Base-by-base conservation (phyloP, 2,113 vertebrate genomes). In the Cyrtonyx montezumae region DNA sequence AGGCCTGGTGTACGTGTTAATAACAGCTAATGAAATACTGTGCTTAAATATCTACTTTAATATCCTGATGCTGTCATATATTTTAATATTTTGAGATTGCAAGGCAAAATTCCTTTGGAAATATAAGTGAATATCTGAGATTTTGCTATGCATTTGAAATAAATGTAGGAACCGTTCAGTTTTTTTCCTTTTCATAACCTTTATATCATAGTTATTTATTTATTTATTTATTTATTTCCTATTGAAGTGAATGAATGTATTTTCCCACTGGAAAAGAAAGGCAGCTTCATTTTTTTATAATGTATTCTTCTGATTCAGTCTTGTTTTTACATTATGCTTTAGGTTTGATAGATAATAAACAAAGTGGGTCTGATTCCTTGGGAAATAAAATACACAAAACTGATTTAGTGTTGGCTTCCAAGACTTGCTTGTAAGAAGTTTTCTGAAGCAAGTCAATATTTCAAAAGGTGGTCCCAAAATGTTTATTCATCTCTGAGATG, bases 371-470 rank as follows among this genome's bases (percentile, higher is more conserved):
- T 77, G 83, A 92, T 88, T 88, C 73, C 88, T 42, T 88, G 79
- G 92, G 83, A 96, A 95, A 95, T 90, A 81, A 90, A 95, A 87
- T 42, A 69, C 14, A 87, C 48, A 53, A 79, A 92, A 66, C 43
- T 90, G 80, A 93, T 88, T 84, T 66, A 92, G 74, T 69, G 58
- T 37, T 71, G 66, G 8, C 36, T 93, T 73, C 69, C 45, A 74
- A 73, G 48, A 62, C 58, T 65, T 32, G 21, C 28, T 49, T 83
- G 22, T 65, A 65, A 90, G 86, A 81, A 84, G 70, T 66, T 94
- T 93, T 62, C 78, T 62, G 84, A 90, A 94, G 78, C 69, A 93
- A 80, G 76, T 18, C 1, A 3, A 15, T 87, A 73, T 93, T 95
- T 95, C 77, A 84, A 66, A 86, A 87, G 36, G 74, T 87, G 66